phyloP scores from a whole-genome alignment of 2,797 vertebrate species.

The Eurystomus glaucurus region DNA sequence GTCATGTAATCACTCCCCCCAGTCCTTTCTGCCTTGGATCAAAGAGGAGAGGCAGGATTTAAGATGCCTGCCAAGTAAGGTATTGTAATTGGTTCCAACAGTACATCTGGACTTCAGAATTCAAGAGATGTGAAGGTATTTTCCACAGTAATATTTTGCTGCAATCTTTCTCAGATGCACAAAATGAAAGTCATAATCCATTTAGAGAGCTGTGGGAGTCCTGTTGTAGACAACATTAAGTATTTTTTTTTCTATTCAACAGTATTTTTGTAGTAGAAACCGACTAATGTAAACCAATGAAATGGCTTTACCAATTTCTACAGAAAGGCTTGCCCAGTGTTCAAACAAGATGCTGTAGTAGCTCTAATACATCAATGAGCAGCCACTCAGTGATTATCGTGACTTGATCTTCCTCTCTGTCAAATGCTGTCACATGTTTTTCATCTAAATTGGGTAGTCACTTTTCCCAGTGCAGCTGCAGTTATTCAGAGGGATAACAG shows the following conservation, averaged over 20 bases:
- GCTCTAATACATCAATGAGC: neutral
- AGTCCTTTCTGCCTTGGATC: neutral
- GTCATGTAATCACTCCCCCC: neutral
- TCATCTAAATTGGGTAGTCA: neutral
- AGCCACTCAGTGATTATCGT: neutral
- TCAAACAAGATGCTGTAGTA: neutral
- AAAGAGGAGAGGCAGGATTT: neutral
- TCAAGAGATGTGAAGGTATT: neutral
- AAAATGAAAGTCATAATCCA: neutral
- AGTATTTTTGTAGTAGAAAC: neutral
- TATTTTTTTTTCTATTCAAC: neutral
- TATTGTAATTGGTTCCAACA: neutral
- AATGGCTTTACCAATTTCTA: neutral
- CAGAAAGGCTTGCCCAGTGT: neutral
- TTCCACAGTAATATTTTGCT: neutral
- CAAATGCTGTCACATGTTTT: neutral
- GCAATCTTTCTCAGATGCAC: neutral
- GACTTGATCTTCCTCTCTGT: neutral
- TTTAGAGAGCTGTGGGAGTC: neutral
- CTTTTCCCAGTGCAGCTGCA: neutral
- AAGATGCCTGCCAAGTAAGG: neutral
- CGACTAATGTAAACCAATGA: fast-evolving
- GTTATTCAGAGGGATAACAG: neutral
- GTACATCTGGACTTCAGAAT: neutral
- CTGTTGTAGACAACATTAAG: neutral